Conservation (phyloP, 2,888 invertebrate genomes). For the Miltochrista miniata region DNA sequence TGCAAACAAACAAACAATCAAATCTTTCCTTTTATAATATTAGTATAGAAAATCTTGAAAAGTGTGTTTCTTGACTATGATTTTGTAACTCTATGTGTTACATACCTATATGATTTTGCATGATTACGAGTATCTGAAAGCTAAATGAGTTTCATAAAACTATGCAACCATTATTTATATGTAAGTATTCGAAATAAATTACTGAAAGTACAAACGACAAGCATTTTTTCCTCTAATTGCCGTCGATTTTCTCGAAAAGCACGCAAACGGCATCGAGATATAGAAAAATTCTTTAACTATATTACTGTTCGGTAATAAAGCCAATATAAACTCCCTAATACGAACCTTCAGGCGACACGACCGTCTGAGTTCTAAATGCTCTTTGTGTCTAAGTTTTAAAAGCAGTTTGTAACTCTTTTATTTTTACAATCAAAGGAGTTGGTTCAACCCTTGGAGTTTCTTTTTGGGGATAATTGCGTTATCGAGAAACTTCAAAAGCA, state of each 20-base stretch:
- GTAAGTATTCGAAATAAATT: too few relatives aligned
- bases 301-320: constrained; percentile 2
- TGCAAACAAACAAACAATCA: too few relatives aligned
- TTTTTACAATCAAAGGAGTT: constrained; percentile 11
- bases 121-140: too few relatives aligned
- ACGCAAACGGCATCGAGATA: background rate
- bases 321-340: constrained; percentile 5
- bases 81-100: too few relatives aligned
- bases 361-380: constrained; percentile 1
- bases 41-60: too few relatives aligned
- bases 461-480: background rate
- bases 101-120: too few relatives aligned
- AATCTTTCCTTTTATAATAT: too few relatives aligned
- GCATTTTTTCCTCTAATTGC: background rate
- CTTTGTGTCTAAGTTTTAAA: constrained; percentile 4
- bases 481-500: background rate
- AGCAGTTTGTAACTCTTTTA: constrained; percentile 16
- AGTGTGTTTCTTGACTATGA: too few relatives aligned
- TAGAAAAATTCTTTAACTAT: constrained; percentile 12
- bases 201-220: background rate
- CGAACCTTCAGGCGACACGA: background rate
- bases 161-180: too few relatives aligned
- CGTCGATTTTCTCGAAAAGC: background rate
- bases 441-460: background rate
- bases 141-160: too few relatives aligned